Base-by-base conservation (phyloP, 2,888 invertebrate genomes). In the Pocota personata region DNA sequence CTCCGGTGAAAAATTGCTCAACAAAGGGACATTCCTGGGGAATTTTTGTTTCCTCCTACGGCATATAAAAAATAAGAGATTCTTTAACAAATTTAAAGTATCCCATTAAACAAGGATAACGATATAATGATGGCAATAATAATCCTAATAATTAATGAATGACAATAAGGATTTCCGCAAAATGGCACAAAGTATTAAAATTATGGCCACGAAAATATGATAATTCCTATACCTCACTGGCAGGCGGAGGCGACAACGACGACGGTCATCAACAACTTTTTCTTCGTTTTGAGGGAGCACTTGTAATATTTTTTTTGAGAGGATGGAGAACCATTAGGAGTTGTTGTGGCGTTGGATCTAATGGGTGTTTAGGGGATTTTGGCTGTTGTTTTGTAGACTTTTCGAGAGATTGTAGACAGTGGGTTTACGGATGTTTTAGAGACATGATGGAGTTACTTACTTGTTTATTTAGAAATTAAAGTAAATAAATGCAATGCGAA, bases 111-210 rank as follows among this genome's bases (percentile, higher is more conserved):
- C 76, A 86, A 82, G 82, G 82, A 82, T 86, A 82, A 82, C 76
- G 86, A 77, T 72, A 86, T 86, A 86, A 86, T 72, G 86, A 86
- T 67, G 86, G 76, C 82, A 77, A 86, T 86, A 82, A 82, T 86
- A 86, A 86, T 86, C 82, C 82, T 67, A 82, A 86, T 86, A 86
- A 86, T 86, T 86, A 86, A 86, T 86, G 86, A 80, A 82, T 77
- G 86, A 86, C 82, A 86, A 82, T 86, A 86, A 86, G 86, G 86
- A 86, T 86, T 86, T 82, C 82, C 86, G 37, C 77, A 60, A 67
- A 86, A 76, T 76, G 82, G 72, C 67, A 76, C 71, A 75, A 76
- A 82, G 72, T 76, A 80, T 76, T 80, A 71, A 76, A 82, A 80
- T 86, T 55, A 86, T 82, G 72, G 86, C 76, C 76, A 86, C 82